phyloP scores from a whole-genome alignment of 2,113 vertebrate genomes.

The Chiloscyllium plagiosum region DNA sequence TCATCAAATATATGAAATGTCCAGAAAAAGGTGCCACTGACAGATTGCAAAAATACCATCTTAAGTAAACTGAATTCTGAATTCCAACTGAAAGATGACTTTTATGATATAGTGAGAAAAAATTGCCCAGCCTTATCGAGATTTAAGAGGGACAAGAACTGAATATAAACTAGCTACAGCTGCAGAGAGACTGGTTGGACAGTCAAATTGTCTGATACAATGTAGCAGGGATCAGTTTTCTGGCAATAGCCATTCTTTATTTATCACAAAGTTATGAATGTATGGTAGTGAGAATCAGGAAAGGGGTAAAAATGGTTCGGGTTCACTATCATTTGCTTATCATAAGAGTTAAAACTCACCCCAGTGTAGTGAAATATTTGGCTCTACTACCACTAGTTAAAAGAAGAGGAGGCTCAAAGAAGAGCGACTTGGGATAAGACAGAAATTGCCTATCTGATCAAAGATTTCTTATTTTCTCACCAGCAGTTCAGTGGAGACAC shows the following conservation, averaged over 20 bases:
- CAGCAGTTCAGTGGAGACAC: background rate
- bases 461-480: background rate
- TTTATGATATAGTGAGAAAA: background rate
- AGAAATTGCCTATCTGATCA: background rate
- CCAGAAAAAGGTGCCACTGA: background rate
- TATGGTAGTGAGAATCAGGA: background rate
- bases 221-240: background rate
- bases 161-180: background rate
- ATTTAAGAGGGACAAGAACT: background rate
- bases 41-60: slow-evolving; percentile 31
- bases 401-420: background rate
- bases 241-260: background rate
- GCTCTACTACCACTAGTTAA: background rate
- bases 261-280: background rate
- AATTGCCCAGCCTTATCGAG: background rate
- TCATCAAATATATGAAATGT: background rate
- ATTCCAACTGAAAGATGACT: slow-evolving; percentile 6
- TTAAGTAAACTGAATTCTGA: slow-evolving; percentile 15
- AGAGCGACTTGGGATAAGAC: background rate
- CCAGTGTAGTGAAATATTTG: background rate
- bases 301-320: background rate
- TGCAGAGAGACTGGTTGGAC: background rate
- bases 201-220: background rate
- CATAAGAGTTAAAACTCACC: background rate
- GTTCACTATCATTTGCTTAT: background rate